Percentiles rank a stretch among this genome's conserved stretches.
These are phyloP conservation scores for Drosophila suzukii DNA, from an alignment of 1,140 invertebrate genomes.

Conservation along the genomic window DNA sequence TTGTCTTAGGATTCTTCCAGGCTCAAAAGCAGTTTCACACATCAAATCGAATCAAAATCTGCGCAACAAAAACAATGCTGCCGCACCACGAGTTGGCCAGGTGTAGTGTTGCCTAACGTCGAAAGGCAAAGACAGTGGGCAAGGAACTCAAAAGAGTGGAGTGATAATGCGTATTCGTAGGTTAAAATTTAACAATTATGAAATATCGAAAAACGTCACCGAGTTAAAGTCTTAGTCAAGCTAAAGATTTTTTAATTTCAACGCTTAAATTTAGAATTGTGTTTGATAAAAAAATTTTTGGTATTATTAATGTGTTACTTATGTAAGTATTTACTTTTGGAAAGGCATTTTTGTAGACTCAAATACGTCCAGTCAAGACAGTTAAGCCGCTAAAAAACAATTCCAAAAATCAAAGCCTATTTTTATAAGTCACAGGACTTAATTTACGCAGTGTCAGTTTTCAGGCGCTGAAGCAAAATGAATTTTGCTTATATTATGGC, in stretches of 20 bases:
- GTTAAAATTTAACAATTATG: background rate
- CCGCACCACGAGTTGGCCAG: conserved; percentile 42
- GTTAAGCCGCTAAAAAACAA: background rate
- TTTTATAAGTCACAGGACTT: background rate
- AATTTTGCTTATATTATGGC: background rate
- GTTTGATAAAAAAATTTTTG: no score
- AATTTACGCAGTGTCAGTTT: background rate
- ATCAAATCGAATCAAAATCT: conserved; percentile 45
- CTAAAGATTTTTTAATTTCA: no score
- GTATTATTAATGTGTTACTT: no score
- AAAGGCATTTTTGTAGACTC: no score
- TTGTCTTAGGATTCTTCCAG: conserved; percentile 21
- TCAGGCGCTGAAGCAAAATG: background rate
- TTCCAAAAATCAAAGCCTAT: background rate
- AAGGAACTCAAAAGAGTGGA: background rate
- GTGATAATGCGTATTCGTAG: background rate
- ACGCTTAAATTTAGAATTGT: no score
- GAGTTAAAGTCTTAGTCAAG: no score
- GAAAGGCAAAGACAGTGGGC: conserved; percentile 7
- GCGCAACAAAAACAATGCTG: conserved; percentile 25
- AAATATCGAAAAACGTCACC: background rate
- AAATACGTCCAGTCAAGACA: no score
- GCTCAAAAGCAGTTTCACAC: conserved; percentile 38
- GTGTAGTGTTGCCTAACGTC: conserved; percentile 31
- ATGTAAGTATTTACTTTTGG: no score